Evolutionary conservation across 2,797 vertebrate species (phyloP).

Genomic region (Mastacembelus armatus): DNA sequence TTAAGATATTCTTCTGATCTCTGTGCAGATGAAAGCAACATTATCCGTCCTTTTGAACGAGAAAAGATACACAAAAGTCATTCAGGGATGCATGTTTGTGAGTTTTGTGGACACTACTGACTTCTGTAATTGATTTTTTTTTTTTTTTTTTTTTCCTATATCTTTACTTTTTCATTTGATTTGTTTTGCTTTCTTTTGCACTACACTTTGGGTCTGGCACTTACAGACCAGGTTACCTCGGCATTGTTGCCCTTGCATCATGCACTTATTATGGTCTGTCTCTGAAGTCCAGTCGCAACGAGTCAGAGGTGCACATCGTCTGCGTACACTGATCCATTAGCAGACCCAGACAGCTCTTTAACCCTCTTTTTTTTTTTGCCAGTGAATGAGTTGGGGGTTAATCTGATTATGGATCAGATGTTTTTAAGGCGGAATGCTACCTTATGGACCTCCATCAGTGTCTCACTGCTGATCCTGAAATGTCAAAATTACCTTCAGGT

Average conservation of each 20-base stretch:
- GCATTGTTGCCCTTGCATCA: conserved; percentile 85
- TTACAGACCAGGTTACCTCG: conserved; percentile 87
- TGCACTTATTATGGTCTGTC: conserved; percentile 86
- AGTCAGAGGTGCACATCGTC: conserved; percentile 71
- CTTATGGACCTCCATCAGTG: conserved; percentile 74
- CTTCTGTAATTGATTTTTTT: conserved; percentile 72
- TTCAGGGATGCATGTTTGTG: conserved; percentile 89
- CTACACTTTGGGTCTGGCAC: conserved; percentile 85
- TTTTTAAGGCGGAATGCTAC: conserved; percentile 68
- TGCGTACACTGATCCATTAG: conserved; percentile 63
- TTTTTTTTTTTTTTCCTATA: too few relatives aligned
- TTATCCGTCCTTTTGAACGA: conserved; percentile 76
- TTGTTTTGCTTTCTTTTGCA: conserved; percentile 87
- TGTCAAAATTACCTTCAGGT: conserved; percentile 47
- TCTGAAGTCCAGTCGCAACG: conserved; percentile 74
- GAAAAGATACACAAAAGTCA: conserved; percentile 82
- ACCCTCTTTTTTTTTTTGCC: conserved; percentile 57
- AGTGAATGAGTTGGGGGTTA: conserved; percentile 59
- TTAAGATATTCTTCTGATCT: conserved; percentile 77
- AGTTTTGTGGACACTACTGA: conserved; percentile 83
- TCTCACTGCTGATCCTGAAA: conserved; percentile 76
- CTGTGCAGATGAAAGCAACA: conserved; percentile 78
- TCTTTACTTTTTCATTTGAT: conserved; percentile 72
- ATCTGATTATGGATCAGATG: conserved; percentile 69
- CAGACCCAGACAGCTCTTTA: conserved; percentile 51